These are phyloP conservation scores for Cirrhinus mrigala DNA, from an alignment of 2,797 vertebrate genomes.

Conservation along the genomic window DNA sequence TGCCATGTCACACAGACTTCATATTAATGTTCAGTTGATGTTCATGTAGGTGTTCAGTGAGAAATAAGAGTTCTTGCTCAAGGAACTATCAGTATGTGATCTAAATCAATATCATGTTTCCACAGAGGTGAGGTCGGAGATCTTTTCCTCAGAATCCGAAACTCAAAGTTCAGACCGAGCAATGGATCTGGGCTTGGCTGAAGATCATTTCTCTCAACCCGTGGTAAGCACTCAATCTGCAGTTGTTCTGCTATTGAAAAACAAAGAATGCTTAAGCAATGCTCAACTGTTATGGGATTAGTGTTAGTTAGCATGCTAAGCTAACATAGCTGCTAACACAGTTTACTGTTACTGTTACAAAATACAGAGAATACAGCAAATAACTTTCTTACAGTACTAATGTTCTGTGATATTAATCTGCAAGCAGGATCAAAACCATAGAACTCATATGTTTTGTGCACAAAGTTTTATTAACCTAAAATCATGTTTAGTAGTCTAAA, in stretches of 20 bases:
- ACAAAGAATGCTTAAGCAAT: not conserved
- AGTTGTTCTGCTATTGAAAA: not conserved
- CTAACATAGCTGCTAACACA: no score
- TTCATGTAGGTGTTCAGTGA: not conserved
- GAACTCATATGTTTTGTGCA: no score
- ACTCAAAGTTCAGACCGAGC: conserved; percentile 77
- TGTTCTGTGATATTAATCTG: no score
- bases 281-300: not conserved
- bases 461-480: no score
- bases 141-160: conserved; percentile 74
- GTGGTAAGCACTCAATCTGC: conserved; percentile 77
- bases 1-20: not conserved
- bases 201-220: conserved; percentile 95
- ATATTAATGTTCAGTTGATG: not conserved
- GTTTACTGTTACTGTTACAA: no score
- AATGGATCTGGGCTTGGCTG: conserved; percentile 93
- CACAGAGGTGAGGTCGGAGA: conserved; percentile 79
- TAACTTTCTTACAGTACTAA: no score
- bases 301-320: no score
- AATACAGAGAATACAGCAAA: no score
- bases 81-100: conserved; percentile 22
- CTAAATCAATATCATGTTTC: conserved; percentile 38
- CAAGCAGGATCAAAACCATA: no score
- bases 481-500: no score
- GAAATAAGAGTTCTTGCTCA: not conserved